These are phyloP conservation scores for Drosophila meridionalis DNA, from an alignment of 2,888 invertebrate species.

Conservation along the genomic window DNA sequence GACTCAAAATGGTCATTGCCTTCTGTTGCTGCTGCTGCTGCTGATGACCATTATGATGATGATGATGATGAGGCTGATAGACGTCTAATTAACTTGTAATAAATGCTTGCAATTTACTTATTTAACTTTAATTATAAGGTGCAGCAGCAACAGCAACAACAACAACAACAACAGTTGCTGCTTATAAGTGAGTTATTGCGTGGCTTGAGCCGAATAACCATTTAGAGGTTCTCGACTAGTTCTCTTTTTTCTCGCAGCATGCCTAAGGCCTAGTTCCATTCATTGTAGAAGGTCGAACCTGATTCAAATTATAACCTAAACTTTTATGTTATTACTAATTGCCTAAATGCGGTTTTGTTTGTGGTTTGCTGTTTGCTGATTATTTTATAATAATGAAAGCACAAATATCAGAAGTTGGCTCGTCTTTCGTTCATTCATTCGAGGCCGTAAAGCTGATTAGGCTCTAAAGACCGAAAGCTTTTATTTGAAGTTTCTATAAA, in stretches of 20 bases:
- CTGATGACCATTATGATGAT: slow-evolving; percentile 29
- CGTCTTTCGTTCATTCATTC: neutral
- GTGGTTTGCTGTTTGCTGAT: neutral
- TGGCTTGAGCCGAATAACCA: slow-evolving; percentile 27
- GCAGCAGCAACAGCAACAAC: slow-evolving; percentile 39
- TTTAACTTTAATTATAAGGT: slow-evolving; percentile 76
- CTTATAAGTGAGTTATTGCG: slow-evolving; percentile 58
- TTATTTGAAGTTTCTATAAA: neutral
- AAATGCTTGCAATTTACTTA: slow-evolving; percentile 79
- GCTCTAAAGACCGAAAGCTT: neutral
- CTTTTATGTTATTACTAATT: slow-evolving; percentile 4
- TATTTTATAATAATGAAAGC: neutral
- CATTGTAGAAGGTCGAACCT: neutral
- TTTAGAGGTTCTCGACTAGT: slow-evolving; percentile 7
- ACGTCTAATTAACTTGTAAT: slow-evolving; percentile 80
- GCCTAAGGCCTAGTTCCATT: slow-evolving; percentile 3
- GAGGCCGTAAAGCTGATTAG: too few species aligned
- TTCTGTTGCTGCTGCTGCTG: slow-evolving; percentile 10
- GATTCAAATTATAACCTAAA: neutral
- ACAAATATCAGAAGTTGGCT: neutral
- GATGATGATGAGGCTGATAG: slow-evolving; percentile 75
- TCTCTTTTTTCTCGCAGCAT: neutral
- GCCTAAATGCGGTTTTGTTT: neutral
- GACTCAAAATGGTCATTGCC: slow-evolving; percentile 22
- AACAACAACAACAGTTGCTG: slow-evolving; percentile 30